phyloP scores from a whole-genome alignment of 2,797 vertebrate species.

The Echiichthys vipera region DNA sequence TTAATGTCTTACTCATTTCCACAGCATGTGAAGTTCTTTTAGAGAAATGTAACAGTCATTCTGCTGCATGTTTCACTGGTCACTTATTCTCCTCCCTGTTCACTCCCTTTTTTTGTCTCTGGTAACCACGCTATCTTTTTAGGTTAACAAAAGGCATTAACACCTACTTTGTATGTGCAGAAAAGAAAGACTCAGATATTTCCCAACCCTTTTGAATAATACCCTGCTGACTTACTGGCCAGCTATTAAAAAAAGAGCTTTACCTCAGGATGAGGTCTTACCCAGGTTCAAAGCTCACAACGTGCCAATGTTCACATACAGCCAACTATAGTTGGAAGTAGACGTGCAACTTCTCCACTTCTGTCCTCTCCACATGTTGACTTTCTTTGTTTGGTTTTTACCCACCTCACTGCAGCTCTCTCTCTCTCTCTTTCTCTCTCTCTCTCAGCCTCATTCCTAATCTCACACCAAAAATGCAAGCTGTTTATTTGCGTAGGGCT shows the following conservation, averaged over 20 bases:
- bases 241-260: neutral
- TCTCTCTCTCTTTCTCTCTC: constrained; percentile 78
- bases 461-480: constrained; percentile 91
- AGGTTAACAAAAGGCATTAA: constrained; percentile 27
- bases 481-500: constrained; percentile 97
- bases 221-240: constrained; percentile 36
- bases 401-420: constrained; percentile 46
- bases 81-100: constrained; percentile 40
- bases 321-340: constrained; percentile 13
- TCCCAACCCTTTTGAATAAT: constrained; percentile 29
- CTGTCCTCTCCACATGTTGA: constrained; percentile 57
- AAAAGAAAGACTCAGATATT: constrained; percentile 49
- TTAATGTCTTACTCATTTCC: constrained; percentile 48
- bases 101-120: constrained; percentile 28
- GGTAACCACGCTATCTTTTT: constrained; percentile 15
- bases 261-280: neutral
- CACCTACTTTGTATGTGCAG: constrained; percentile 16
- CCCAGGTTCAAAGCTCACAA: constrained; percentile 28
- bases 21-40: constrained; percentile 42
- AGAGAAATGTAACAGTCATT: constrained; percentile 41
- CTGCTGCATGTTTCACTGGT: constrained; percentile 47
- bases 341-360: constrained; percentile 28
- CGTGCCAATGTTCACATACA: constrained; percentile 39
- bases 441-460: constrained; percentile 78
- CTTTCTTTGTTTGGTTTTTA: constrained; percentile 66